A percentile compares a stretch with the other conserved stretches of the same genome.
These are phyloP conservation scores for Vulpes ferrilata DNA, from an alignment of 2,113 vertebrate species.

Conservation along the genomic window DNA sequence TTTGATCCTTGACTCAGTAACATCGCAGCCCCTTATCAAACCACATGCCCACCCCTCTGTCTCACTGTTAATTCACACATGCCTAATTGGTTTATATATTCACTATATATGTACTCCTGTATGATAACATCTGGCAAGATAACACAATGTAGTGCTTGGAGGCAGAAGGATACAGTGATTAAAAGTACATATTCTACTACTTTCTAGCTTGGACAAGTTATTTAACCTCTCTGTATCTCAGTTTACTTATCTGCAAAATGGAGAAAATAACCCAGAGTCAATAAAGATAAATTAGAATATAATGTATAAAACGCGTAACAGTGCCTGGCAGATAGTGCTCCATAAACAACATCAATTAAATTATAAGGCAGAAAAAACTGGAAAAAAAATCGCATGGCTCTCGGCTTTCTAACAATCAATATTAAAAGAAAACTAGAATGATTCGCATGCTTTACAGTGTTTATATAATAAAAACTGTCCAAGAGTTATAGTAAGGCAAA, in stretches of 20 bases:
- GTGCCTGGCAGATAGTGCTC: not conserved
- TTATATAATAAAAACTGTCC: not conserved
- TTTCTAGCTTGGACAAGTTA: not conserved
- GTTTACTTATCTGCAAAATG: conserved; percentile 42
- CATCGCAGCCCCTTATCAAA: not conserved
- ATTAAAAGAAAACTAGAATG: conserved; percentile 15
- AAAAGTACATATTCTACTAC: not conserved
- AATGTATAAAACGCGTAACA: not conserved
- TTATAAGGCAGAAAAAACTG: conserved; percentile 11
- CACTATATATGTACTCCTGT: not conserved
- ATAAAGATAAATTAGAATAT: conserved; percentile 47
- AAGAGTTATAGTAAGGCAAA: not conserved
- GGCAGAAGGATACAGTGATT: not conserved
- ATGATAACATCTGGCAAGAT: not conserved
- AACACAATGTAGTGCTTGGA: not conserved
- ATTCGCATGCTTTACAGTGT: not conserved
- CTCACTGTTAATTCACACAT: not conserved
- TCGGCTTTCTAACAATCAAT: not conserved
- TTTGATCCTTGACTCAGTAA: conserved; percentile 31
- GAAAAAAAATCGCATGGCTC: not conserved
- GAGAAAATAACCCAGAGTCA: not conserved
- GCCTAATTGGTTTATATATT: not conserved
- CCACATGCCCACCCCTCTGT: not conserved
- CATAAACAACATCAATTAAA: conserved; percentile 37
- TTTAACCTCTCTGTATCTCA: conserved; percentile 2